Base-by-base conservation (phyloP, 2,888 invertebrate species). In the Acleris laterana region DNA sequence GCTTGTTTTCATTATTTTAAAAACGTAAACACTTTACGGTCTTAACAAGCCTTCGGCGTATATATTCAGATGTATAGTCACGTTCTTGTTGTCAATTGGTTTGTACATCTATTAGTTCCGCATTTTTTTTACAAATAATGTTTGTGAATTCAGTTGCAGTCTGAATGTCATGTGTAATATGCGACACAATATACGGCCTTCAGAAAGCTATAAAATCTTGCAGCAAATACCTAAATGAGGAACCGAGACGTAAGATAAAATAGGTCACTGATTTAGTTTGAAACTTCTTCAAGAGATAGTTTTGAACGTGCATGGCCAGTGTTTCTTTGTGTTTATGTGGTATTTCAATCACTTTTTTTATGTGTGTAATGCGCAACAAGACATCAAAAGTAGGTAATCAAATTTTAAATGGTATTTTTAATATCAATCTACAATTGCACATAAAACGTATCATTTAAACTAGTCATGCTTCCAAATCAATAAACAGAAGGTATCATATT, bases 91-190 rank as follows among this genome's bases (percentile, higher is more conserved):
- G 46, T 62, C 28, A 57, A 62, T 66, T 57, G 44, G 55, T 57
- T 61, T 9, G 13, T 38, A 38, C 38, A 5, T 44, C 20, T 56
- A 62, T 62, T 67, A 53, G 61, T 69, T 69, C 63, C 63, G 63
- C 67, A 52, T 67, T 53, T 52, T 38, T 53, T 50, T 16, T 11
- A 22, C 46, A 52, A 20, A 46, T 62, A 42, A 38, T 55, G n/a
- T 60, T 55, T 55, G 42, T 20, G 20, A 62, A 56, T n/a, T 48
- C 9, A 9, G 16, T 48, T 22, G n/a, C 13, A 13, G 42, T 56
- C 58, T 55, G 25, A 61, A 52, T 68, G 53, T 60, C 56, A 62
- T 62, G 59, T 51, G 17, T 51, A 65, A 52, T 32, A 20, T n/a
- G n/a, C 17, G 19, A n/a, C n/a, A 25, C 20, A 32, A 38, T 22